Conservation (phyloP, 37 sponge, comb jelly and placozoan genomes). For the Ianthella basta region DNA sequence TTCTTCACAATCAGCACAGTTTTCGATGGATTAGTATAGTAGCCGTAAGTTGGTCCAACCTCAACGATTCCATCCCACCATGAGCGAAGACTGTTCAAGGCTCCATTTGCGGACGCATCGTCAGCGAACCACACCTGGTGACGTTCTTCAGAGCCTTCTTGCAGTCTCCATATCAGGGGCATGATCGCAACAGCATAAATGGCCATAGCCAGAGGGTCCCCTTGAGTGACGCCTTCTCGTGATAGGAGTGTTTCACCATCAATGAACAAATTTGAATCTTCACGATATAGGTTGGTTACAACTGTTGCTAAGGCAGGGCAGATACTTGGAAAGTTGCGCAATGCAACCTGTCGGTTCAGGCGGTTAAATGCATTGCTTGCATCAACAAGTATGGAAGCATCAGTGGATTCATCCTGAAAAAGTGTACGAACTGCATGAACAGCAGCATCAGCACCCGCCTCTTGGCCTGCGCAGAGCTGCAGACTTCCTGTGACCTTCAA, state of each 20-base stretch:
- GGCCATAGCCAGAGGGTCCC: not conserved
- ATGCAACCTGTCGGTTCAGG: not conserved
- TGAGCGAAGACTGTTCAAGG: too few relatives aligned
- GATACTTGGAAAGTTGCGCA: conserved; percentile 5
- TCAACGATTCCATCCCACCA: too few relatives aligned
- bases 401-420: not conserved
- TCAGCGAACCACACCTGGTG: conserved; percentile 3
- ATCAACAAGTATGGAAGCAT: conserved; percentile 14
- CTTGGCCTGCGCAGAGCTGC: conserved; percentile 31
- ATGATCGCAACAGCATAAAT: not conserved
- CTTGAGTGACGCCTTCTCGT: not conserved
- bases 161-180: not conserved
- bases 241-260: not conserved
- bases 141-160: not conserved
- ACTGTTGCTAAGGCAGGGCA: conserved; percentile 6
- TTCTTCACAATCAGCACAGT: too few relatives aligned
- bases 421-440: not conserved
- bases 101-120: too few relatives aligned
- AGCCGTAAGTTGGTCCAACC: too few relatives aligned
- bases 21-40: too few relatives aligned
- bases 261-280: not conserved
- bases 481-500: not conserved
- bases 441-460: conserved; percentile 14
- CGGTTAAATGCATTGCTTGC: conserved; percentile 27
- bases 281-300: not conserved